Conservation (phyloP, 2,888 invertebrate genomes). For the Oligia strigilis region DNA sequence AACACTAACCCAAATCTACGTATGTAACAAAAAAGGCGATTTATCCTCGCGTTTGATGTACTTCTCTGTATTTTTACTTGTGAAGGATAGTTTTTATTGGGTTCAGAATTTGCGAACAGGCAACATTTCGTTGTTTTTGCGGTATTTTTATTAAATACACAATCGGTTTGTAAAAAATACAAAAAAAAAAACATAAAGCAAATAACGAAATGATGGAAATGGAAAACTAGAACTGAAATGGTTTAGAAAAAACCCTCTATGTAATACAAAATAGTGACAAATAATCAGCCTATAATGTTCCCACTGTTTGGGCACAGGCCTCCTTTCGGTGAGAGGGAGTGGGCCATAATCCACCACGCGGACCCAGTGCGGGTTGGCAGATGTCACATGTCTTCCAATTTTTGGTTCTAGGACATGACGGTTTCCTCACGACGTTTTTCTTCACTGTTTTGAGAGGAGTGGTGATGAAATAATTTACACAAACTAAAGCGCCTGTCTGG, state of each 20-base stretch:
- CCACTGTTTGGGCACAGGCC: background rate
- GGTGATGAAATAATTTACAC: background rate
- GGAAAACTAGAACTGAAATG: no score
- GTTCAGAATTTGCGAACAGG: conserved; percentile 29
- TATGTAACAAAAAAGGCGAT: conserved; percentile 57
- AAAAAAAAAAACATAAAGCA: background rate
- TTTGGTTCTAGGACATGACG: background rate
- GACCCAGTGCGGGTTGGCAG: background rate
- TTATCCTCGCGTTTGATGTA: conserved; percentile 57
- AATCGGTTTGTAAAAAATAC: background rate
- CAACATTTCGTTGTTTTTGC: background rate
- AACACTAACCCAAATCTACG: conserved; percentile 55
- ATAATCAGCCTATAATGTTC: background rate
- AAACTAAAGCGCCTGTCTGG: background rate
- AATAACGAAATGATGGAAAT: background rate
- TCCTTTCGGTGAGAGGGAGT: background rate
- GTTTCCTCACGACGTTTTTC: background rate
- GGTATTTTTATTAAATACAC: background rate
- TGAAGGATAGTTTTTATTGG: conserved; percentile 42
- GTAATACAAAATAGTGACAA: background rate
- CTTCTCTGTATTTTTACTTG: conserved; percentile 32
- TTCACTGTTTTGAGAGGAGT: background rate
- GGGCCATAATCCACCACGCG: background rate
- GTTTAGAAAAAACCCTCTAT: background rate
- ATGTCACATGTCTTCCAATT: background rate